These are phyloP conservation scores for Tychaedon coryphoeus DNA, from an alignment of 2,113 vertebrate species.

Conservation along the genomic window DNA sequence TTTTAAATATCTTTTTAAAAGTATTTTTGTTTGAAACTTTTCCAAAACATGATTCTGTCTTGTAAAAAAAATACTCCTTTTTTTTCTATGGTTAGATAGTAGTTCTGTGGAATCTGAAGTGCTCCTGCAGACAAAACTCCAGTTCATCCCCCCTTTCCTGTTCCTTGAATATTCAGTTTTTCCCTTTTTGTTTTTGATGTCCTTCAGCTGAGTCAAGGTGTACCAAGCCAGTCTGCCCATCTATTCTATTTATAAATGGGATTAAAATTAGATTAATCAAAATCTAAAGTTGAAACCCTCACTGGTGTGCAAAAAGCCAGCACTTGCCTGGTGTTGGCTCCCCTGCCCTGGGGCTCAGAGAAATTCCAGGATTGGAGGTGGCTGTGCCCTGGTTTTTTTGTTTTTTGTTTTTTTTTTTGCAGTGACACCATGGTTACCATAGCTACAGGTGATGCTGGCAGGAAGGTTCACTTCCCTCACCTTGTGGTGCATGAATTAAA, in stretches of 20 bases:
- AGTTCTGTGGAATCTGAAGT: background rate
- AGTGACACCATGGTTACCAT: background rate
- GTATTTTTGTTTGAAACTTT: background rate
- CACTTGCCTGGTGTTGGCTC: background rate
- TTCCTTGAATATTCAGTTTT: rapidly evolving
- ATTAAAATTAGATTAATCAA: background rate
- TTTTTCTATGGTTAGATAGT: rapidly evolving
- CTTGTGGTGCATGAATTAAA: background rate
- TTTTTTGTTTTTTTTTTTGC: background rate
- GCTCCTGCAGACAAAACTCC: background rate
- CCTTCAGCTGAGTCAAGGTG: background rate
- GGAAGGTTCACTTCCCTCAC: background rate
- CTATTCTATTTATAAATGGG: background rate
- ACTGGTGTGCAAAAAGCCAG: background rate
- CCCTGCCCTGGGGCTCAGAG: background rate
- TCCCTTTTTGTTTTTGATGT: rapidly evolving
- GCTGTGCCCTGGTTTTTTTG: background rate
- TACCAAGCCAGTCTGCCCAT: background rate
- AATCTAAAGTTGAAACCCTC: background rate
- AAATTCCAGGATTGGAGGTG: background rate
- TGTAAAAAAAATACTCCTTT: background rate
- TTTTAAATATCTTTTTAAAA: background rate
- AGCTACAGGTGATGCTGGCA: background rate
- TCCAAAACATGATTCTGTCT: background rate
- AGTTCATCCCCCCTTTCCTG: background rate